Percentiles rank a stretch among this genome's conserved stretches.
These are phyloP conservation scores for Drosophila kambysellisi DNA, from an alignment of 2,888 invertebrate genomes.

Conservation along the genomic window DNA sequence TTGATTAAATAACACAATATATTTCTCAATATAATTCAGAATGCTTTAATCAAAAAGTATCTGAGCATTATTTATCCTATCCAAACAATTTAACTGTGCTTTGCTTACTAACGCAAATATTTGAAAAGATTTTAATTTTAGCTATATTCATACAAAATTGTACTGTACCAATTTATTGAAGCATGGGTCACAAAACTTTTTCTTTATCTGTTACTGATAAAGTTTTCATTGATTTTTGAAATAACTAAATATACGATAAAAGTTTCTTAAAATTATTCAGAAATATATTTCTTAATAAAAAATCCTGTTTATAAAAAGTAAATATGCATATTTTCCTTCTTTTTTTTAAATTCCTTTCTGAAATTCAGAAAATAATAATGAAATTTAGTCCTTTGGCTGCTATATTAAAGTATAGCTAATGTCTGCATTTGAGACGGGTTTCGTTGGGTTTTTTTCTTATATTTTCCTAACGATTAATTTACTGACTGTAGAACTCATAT, in stretches of 20 bases:
- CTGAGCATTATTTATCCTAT: background rate
- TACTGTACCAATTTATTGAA: background rate
- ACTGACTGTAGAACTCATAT: background rate
- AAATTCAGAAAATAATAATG: background rate
- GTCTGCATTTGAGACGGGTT: too few relatives aligned
- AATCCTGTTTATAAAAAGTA: background rate
- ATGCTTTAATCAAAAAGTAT: background rate
- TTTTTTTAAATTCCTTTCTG: background rate
- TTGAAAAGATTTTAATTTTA: background rate
- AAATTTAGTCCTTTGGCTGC: background rate
- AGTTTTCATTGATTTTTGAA: background rate
- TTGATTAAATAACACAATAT: background rate
- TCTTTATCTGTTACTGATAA: background rate
- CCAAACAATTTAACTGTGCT: background rate
- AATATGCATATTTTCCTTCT: rapidly evolving
- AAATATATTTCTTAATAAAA: background rate
- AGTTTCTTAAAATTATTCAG: background rate
- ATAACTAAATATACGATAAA: background rate
- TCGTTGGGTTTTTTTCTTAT: background rate
- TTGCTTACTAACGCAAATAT: background rate
- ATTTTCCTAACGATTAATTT: background rate
- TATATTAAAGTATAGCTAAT: background rate
- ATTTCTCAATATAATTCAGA: background rate
- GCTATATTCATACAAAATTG: background rate
- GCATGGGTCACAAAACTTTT: background rate